Conservation (phyloP, 1,140 invertebrate genomes). For the Magallana gigas region DNA sequence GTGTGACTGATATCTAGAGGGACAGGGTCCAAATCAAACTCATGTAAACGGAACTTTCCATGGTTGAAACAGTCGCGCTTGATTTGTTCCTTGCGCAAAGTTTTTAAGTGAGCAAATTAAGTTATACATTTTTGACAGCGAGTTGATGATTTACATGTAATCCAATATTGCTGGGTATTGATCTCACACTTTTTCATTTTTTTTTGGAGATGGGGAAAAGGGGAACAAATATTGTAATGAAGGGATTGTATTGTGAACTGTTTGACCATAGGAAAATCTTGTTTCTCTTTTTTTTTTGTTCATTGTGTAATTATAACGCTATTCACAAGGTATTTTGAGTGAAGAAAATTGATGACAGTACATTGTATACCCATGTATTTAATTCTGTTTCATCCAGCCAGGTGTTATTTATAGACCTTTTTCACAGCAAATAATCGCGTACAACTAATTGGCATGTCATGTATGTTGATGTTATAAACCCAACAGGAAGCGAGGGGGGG, state of each 20-base stretch:
- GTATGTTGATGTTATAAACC: slow-evolving; percentile 18
- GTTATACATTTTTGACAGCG: no score
- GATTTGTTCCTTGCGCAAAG: no score
- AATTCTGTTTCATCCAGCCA: neutral
- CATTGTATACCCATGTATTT: neutral
- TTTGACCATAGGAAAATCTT: neutral
- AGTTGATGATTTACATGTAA: no score
- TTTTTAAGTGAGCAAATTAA: no score
- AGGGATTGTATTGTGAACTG: neutral
- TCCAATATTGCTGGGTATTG: no score
- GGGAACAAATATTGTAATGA: no score
- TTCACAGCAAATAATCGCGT: slow-evolving; percentile 32
- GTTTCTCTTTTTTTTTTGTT: neutral
- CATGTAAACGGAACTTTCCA: neutral
- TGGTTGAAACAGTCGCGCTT: neutral
- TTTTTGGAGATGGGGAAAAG: no score
- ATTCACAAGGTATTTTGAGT: neutral
- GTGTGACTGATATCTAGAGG: neutral
- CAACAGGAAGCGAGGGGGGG: neutral
- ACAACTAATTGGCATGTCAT: slow-evolving; percentile 33
- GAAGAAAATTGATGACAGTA: neutral
- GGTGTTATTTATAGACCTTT: neutral
- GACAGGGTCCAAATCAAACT: neutral
- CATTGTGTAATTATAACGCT: neutral
- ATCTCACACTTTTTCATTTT: no score